phyloP scores from a whole-genome alignment of 2,797 vertebrate genomes.

The Melopsittacus undulatus region DNA sequence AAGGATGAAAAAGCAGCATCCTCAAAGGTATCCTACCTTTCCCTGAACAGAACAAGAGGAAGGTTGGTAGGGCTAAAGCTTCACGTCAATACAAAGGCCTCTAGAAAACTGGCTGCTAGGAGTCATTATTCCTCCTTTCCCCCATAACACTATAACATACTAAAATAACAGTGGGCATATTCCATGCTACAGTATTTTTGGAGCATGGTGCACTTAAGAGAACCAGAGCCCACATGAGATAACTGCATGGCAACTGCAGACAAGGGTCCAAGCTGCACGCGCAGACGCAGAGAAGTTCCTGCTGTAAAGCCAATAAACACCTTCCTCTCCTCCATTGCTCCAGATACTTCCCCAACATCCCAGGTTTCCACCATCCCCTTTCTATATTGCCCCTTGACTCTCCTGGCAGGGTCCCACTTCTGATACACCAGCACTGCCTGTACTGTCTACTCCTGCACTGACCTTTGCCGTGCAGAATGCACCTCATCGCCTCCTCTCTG shows the following conservation, averaged over 20 bases:
- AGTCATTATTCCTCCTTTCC: not conserved
- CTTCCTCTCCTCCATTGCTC: not conserved
- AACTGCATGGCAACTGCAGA: accelerated
- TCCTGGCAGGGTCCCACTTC: accelerated
- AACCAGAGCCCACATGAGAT: not conserved
- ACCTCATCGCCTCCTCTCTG: accelerated
- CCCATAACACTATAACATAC: accelerated
- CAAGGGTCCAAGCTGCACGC: accelerated
- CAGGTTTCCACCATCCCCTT: not conserved
- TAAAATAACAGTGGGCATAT: not conserved
- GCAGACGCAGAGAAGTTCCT: accelerated
- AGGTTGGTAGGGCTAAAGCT: not conserved
- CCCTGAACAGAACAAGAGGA: accelerated
- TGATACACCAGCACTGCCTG: not conserved
- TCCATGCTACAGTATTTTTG: not conserved
- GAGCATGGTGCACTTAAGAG: not conserved
- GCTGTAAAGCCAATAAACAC: accelerated
- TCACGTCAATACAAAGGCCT: not conserved
- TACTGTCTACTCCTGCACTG: accelerated
- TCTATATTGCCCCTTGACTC: not conserved
- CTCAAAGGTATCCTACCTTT: not conserved
- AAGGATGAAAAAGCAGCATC: not conserved
- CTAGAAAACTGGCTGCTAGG: not conserved
- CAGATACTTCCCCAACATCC: not conserved
- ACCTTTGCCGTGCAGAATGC: accelerated